Percentiles rank a stretch among this genome's conserved stretches.
These are phyloP conservation scores for Barnardius zonarius DNA, from an alignment of 2,113 vertebrate species.

Conservation along the genomic window DNA sequence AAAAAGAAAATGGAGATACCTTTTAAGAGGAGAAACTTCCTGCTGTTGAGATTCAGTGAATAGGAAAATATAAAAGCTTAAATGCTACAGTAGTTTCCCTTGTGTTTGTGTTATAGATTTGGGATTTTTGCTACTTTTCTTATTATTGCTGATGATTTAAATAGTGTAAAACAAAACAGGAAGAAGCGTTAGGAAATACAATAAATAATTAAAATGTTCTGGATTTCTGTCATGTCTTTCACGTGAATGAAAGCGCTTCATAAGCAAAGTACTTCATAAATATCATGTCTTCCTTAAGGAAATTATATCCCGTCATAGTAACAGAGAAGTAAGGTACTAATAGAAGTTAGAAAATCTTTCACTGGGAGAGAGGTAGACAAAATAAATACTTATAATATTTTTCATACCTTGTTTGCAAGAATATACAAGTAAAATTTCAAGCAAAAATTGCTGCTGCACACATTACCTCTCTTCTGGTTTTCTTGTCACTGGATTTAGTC, in stretches of 20 bases:
- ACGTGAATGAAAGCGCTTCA: neutral
- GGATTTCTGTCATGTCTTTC: neutral
- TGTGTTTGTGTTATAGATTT: neutral
- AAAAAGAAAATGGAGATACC: neutral
- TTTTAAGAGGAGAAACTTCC: neutral
- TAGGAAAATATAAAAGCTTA: neutral
- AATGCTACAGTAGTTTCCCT: neutral
- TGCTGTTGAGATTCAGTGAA: neutral
- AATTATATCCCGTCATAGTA: neutral
- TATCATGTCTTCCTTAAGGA: neutral
- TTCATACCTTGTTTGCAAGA: neutral
- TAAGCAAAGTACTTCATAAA: neutral
- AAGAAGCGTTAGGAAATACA: neutral
- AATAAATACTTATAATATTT: neutral
- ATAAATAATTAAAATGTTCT: constrained; percentile 1
- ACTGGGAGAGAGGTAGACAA: neutral
- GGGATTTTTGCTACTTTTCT: neutral
- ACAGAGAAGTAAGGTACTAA: neutral
- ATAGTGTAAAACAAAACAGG: neutral
- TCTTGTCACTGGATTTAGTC: neutral
- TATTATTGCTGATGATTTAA: neutral
- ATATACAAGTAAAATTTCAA: neutral
- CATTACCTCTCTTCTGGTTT: neutral
- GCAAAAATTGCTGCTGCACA: neutral
- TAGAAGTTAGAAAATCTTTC: neutral